These are phyloP conservation scores for Notolabrus celidotus DNA, from an alignment of 2,797 vertebrate species.

Conservation along the genomic window DNA sequence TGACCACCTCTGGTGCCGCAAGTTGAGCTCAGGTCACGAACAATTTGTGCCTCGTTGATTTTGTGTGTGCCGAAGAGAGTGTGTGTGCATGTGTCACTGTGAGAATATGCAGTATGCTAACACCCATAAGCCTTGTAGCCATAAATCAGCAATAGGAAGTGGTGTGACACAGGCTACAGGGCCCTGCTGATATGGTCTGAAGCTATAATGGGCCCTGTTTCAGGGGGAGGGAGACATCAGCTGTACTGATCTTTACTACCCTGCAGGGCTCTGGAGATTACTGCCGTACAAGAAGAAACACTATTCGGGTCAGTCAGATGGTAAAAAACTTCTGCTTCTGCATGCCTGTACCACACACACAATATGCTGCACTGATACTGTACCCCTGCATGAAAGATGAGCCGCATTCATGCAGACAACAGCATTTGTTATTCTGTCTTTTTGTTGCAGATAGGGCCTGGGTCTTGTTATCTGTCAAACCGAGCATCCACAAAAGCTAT, in stretches of 20 bases:
- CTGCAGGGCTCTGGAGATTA: conserved; percentile 70
- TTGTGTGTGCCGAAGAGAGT: conserved; percentile 29
- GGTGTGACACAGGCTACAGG: conserved; percentile 85
- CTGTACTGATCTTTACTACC: conserved; percentile 84
- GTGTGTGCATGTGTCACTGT: conserved; percentile 40
- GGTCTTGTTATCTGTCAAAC: conserved; percentile 83
- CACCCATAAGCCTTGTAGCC: conserved; percentile 62
- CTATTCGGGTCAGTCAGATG: conserved; percentile 66
- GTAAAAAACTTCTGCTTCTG: conserved; percentile 52
- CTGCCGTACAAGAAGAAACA: conserved; percentile 64
- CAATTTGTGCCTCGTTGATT: conserved; percentile 72
- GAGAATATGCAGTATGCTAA: conserved; percentile 66
- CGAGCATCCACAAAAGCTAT: conserved; percentile 78
- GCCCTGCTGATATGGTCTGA: conserved; percentile 87
- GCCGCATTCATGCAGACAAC: conserved; percentile 69
- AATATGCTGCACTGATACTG: conserved; percentile 67
- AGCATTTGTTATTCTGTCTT: conserved; percentile 78
- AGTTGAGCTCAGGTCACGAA: conserved; percentile 73
- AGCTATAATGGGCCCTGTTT: conserved; percentile 89
- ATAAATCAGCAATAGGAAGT: conserved; percentile 88
- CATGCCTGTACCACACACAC: conserved; percentile 42
- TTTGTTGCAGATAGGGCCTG: conserved; percentile 77
- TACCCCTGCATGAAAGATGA: conserved; percentile 76
- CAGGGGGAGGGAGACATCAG: conserved; percentile 90
- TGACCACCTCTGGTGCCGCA: conserved; percentile 61